Evolutionary conservation across 2,888 invertebrate species (phyloP), one percentile per base, ranked within the genome.

Genomic region (Nymphalis polychloros): DNA sequence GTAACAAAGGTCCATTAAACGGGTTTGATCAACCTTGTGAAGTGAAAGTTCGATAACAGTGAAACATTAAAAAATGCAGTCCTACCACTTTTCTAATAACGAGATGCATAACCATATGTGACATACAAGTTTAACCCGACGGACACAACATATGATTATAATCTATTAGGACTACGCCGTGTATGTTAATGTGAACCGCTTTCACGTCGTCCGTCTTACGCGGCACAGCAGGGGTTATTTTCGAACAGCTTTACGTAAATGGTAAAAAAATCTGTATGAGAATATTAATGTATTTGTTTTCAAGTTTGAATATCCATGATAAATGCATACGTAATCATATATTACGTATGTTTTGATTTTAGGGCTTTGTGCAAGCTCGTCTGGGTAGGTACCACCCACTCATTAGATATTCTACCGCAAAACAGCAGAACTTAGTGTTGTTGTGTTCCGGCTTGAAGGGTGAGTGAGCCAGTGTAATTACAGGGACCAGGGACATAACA

Each of bases 41-140:
- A 81, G 88, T 82, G 90, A 90, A 91, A 89, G 90, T 81, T 76
- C 50, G 64, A 70, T 73, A 76, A 79, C 77, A 85, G 87, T 82
- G 88, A 85, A 85, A 88, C 84, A 79, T 70, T 77, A 82, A 85
- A 86, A 87, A 89, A 88, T 87, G 86, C 76, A 74, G 81, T 82
- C 77, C 73, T 79, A 76, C 84, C 77, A 84, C 90, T 90, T 90
- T 90, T 86, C 80, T 87, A 81, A 74, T 75, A 76, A 75, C 72
- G 76, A 78, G 75, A 80, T 79, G 75, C 83, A 82, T 81, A 80
- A 76, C 64, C 74, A 76, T 78, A 73, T 77, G 73, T 80, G 79
- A 75, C 72, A 71, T 78, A 86, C 88, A 79, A 82, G 90, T 87
- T 86, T 79, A 77, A 77, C 74, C 75, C 73, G 76, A 77, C 75